Percentiles rank a stretch among this genome's conserved stretches.
phyloP scores from a whole-genome alignment of 2,888 invertebrate species.

The Megastigmus dorsalis region DNA sequence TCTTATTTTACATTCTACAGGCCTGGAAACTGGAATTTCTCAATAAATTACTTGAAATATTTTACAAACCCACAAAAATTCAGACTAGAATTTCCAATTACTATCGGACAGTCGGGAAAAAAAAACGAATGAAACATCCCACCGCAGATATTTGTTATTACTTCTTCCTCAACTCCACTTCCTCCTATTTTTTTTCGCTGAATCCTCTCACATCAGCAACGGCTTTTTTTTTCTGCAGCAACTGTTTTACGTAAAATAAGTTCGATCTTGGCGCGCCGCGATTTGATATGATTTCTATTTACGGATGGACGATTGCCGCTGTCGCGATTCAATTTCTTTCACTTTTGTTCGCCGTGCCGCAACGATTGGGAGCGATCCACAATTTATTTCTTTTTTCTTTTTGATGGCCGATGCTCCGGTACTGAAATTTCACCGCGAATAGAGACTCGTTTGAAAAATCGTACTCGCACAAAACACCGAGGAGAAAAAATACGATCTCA shows the following conservation, averaged over 20 bases:
- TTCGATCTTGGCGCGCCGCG: constrained; percentile 27
- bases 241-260: constrained; percentile 23
- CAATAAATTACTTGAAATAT: no score
- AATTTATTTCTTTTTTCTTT: neutral
- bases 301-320: constrained; percentile 56
- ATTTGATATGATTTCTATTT: constrained; percentile 62
- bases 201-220: neutral
- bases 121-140: no score
- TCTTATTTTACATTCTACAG: no score
- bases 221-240: neutral
- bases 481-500: no score
- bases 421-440: constrained; percentile 9
- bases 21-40: no score
- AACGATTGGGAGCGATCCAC: no score
- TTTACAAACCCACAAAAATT: no score
- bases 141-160: neutral
- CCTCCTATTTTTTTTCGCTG: neutral
- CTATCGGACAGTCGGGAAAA: no score
- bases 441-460: no score
- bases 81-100: no score
- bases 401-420: neutral
- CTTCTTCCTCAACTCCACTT: no score
- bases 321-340: neutral
- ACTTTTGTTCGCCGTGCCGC: neutral
- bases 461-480: no score